Conservation (phyloP, 2,888 invertebrate species). For the Xanthorhoe spadicearia region DNA sequence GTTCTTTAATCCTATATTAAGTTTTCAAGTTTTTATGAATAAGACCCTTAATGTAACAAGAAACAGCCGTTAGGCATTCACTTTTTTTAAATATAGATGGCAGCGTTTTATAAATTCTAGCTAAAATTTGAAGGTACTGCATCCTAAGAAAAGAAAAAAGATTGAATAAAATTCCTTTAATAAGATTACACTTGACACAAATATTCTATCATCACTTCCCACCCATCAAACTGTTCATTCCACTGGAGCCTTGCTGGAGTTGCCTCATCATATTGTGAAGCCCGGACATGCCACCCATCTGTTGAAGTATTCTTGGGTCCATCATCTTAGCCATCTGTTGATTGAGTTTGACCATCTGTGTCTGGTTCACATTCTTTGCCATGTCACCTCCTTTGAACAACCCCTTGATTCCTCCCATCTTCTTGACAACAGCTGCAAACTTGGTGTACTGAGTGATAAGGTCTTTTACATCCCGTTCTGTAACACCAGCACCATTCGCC, state of each 20-base stretch:
- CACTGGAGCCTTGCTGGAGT: conserved; percentile 88
- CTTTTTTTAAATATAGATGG: too few species aligned
- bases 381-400: conserved; percentile 99
- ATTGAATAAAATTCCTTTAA: conserved; percentile 29
- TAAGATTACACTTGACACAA: conserved; percentile 38
- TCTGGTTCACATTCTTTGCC: conserved; percentile 99
- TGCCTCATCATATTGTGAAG: conserved; percentile 99
- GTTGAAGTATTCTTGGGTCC: conserved; percentile 98
- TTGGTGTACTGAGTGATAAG: conserved; percentile 99
- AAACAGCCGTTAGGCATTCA: too few species aligned
- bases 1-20: too few species aligned
- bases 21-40: too few species aligned
- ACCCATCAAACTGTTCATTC: conserved; percentile 86
- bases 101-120: too few species aligned
- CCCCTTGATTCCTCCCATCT: conserved; percentile 99
- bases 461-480: conserved; percentile 98
- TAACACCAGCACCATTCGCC: conserved; percentile 96
- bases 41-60: too few species aligned
- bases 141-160: background rate
- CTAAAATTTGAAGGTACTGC: too few species aligned
- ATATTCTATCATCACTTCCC: conserved; percentile 76
- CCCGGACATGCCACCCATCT: conserved; percentile 98
- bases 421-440: conserved; percentile 99
- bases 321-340: conserved; percentile 99
- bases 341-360: conserved; percentile 99